Evolutionary conservation across 2,888 invertebrate genomes (phyloP).

Genomic region (Empis livida): DNA sequence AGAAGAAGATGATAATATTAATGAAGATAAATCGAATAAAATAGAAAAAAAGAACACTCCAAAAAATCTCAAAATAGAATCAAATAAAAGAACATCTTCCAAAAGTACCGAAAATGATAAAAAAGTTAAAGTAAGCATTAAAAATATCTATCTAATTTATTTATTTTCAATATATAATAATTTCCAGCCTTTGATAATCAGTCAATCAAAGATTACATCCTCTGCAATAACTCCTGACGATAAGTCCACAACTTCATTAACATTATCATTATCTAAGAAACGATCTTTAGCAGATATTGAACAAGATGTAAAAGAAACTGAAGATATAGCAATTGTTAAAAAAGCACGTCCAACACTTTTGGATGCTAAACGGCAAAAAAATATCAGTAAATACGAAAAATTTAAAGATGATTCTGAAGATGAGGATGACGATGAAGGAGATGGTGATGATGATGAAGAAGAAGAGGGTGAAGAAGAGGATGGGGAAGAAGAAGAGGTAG

Average conservation of each 20-base stretch:
- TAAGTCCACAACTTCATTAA: no score
- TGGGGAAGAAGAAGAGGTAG: constrained; percentile 21
- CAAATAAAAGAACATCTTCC: not conserved
- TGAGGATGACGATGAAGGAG: constrained; percentile 20
- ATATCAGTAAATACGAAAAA: constrained; percentile 28
- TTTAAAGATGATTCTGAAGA: constrained; percentile 17
- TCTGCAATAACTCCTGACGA: not conserved
- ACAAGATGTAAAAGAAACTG: no score
- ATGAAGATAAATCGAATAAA: constrained; percentile 11
- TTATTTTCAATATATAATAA: not conserved
- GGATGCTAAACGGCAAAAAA: constrained; percentile 27
- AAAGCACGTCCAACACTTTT: constrained; percentile 27
- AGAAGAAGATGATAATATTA: constrained; percentile 10
- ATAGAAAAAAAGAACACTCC: not conserved
- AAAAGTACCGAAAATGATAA: constrained; percentile 8
- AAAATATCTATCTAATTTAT: not conserved
- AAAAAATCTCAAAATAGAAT: not conserved
- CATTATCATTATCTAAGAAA: no score
- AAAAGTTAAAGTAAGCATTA: constrained; percentile 23
- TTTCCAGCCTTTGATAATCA: constrained; percentile 26
- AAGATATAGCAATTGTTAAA: constrained; percentile 11
- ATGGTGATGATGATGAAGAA: constrained; percentile 19
- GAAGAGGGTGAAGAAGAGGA: constrained; percentile 19
- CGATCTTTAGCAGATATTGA: no score
- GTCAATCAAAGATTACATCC: constrained; percentile 23